Evolutionary conservation across 2,888 invertebrate genomes (phyloP).

Genomic region (Lycaena phlaeas): DNA sequence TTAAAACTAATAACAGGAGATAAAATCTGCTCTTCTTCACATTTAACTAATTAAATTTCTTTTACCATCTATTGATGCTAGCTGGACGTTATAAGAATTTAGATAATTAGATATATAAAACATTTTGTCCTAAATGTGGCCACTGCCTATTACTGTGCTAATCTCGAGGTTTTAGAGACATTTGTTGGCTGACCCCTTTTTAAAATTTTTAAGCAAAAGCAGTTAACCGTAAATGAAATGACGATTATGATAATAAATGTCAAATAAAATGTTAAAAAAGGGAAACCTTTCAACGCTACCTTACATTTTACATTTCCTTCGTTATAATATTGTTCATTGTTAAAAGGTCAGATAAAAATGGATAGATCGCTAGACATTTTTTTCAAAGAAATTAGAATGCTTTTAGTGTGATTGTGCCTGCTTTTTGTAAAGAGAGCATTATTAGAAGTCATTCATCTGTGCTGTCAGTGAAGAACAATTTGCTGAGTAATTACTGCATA

Average conservation of each 20-base stretch:
- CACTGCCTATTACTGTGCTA: too few relatives aligned
- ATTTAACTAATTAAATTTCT: too few relatives aligned
- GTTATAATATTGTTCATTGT: slow-evolving; percentile 1
- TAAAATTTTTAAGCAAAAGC: too few relatives aligned
- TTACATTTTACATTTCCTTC: slow-evolving; percentile 2
- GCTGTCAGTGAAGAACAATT: slow-evolving; percentile 29
- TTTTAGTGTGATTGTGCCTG: slow-evolving; percentile 62
- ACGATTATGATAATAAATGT: neutral
- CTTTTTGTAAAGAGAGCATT: slow-evolving; percentile 39
- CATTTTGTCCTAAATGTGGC: too few relatives aligned
- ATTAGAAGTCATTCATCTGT: slow-evolving; percentile 42
- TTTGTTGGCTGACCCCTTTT: too few relatives aligned
- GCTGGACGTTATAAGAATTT: too few relatives aligned
- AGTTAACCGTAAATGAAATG: too few relatives aligned
- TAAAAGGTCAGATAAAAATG: slow-evolving; percentile 7
- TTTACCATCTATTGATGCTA: too few relatives aligned
- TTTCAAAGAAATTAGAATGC: slow-evolving; percentile 38
- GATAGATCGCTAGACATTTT: slow-evolving; percentile 3
- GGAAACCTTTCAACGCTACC: neutral
- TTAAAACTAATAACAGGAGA: too few relatives aligned
- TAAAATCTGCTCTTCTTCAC: too few relatives aligned
- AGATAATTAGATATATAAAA: too few relatives aligned
- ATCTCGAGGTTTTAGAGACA: too few relatives aligned
- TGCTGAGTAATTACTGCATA: slow-evolving; percentile 35
- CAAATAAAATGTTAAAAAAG: neutral